Conservation (phyloP, 1,140 invertebrate species). For the Drosophila gunungcola region DNA sequence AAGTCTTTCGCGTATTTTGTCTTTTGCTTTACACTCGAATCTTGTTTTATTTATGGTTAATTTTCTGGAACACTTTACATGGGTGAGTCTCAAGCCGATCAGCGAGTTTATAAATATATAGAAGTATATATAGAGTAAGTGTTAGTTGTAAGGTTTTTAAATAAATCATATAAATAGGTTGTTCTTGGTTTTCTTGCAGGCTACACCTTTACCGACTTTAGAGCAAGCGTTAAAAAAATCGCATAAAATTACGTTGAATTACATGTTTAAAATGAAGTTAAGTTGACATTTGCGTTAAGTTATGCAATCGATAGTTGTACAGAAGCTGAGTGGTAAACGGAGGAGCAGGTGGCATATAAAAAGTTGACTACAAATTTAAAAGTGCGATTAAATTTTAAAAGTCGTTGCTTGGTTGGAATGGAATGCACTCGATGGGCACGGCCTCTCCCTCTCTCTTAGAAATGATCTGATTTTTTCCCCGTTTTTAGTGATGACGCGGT, state of each 20-base stretch:
- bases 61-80: conserved; percentile 11
- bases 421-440: neutral
- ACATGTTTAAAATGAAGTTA: conserved; percentile 66
- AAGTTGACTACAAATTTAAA: conserved; percentile 18
- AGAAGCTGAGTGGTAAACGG: neutral
- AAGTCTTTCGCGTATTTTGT: conserved; percentile 5
- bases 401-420: neutral
- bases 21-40: conserved; percentile 7
- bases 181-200: conserved; percentile 9
- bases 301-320: conserved; percentile 31
- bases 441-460: neutral
- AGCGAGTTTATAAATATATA: conserved; percentile 5
- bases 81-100: conserved; percentile 4
- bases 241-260: conserved; percentile 42
- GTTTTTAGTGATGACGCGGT: conserved; percentile 46
- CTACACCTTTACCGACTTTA: neutral
- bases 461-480: neutral
- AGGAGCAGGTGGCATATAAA: conserved; percentile 6
- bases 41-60: conserved; percentile 28
- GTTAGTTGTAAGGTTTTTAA: conserved; percentile 19
- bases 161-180: conserved; percentile 56
- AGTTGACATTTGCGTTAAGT: conserved; percentile 16
- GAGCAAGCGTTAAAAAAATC: conserved; percentile 34
- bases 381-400: conserved; percentile 16
- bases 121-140: neutral